Evolutionary conservation across 2,888 invertebrate species (phyloP).

Genomic region (Masnerella sp.): DNA sequence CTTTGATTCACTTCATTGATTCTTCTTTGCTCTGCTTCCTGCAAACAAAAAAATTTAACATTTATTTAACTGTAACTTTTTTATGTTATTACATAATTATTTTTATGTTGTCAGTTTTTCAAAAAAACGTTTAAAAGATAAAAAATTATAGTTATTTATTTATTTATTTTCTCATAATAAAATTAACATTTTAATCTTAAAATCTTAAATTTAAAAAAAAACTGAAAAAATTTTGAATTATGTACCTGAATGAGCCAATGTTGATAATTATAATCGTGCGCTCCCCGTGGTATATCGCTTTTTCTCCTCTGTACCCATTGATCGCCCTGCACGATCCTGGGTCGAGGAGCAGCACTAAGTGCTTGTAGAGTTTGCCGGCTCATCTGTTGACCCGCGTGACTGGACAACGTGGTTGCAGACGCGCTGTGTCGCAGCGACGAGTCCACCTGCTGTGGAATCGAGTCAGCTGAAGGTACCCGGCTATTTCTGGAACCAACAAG

Average conservation of each 20-base stretch:
- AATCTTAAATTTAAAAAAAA: neutral
- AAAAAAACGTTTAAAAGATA: too few species aligned
- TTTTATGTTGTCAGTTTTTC: neutral
- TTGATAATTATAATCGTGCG: conserved; percentile 84
- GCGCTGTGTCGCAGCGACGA: conserved; percentile 77
- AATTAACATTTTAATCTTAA: neutral
- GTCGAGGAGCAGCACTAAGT: conserved; percentile 88
- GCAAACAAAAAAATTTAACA: too few species aligned
- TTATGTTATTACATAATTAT: neutral
- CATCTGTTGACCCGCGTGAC: conserved; percentile 81
- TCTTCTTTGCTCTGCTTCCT: conserved; percentile 94
- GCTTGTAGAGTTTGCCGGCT: conserved; percentile 85
- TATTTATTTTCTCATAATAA: neutral
- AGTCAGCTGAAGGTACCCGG: conserved; percentile 81
- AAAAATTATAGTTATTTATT: neutral
- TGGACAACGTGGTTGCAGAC: conserved; percentile 69
- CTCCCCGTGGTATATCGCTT: conserved; percentile 73
- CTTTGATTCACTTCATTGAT: conserved; percentile 83
- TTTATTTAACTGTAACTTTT: too few species aligned
- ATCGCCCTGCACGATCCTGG: conserved; percentile 84
- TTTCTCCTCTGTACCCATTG: conserved; percentile 86
- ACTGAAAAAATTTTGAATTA: conserved; percentile 54
- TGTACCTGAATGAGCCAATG: conserved; percentile 96
- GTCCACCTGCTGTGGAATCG: conserved; percentile 79
- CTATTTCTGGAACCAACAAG: conserved; percentile 78